Evolutionary conservation across 1,140 invertebrate genomes (phyloP), one percentile per base, ranked within the genome.

Genomic region (Drosophila bocqueti): DNA sequence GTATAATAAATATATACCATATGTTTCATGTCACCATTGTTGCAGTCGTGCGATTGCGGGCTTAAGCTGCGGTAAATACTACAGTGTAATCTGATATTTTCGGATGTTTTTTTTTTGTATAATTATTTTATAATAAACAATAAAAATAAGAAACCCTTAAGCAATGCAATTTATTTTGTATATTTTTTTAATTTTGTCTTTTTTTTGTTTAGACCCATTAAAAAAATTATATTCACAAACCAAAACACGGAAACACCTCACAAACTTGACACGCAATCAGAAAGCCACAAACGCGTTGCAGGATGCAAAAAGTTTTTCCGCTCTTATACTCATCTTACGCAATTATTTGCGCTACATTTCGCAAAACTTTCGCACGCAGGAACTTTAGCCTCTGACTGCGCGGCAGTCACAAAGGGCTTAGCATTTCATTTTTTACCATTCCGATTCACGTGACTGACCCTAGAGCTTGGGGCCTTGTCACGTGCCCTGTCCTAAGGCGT

Each of bases 261-360:
- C 18, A 50, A 66, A 66, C 45, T 75, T 79, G 66, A 61, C 79
- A 73, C 79, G 79, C 66, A 82, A 82, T 73, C 57, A 59, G 42
- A 62, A 45, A 60, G 49, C 61, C 43, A 54, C 68, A 74, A 82
- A 16, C 72, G 60, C 29, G 40, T 62, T 40, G 40, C 40, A 24
- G 50, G 26, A 80, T 72, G 81, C 81, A 84, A 81, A 76, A 83
- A 84, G 81, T 80, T 80, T 55, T 60, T 36, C 45, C 36, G 31
- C 58, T 57, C 64, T 74, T 55, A 45, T 64, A 49, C 59, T 61
- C 69, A 75, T 66, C 75, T 86, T 86, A 82, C 81, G 79, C 83
- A 86, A 86, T 85, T 85, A 86, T 79, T 62, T 76, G 66, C 62
- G 50, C 43, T 58, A 79, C 65, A 69, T 72, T 72, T 75, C 43